Evolutionary conservation across 2,888 invertebrate species (phyloP).

Genomic region (Xanthia togata): DNA sequence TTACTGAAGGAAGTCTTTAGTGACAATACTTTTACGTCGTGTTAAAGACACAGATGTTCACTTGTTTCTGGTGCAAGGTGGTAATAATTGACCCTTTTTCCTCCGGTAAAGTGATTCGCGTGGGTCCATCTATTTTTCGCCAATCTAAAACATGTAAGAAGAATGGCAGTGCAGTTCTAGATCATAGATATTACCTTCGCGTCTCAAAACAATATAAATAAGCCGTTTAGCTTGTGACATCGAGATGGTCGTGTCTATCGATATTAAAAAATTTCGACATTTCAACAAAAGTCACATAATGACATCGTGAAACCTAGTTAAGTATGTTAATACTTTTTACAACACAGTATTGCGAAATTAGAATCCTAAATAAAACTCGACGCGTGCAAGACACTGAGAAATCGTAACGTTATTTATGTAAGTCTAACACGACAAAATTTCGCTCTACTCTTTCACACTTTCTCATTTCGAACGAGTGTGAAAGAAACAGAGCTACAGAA

Average conservation of each 20-base stretch:
- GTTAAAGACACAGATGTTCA: constrained; percentile 38
- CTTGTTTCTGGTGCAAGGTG: not conserved
- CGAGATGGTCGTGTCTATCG: constrained; percentile 37
- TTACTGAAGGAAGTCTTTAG: constrained; percentile 14
- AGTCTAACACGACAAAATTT: constrained; percentile 22
- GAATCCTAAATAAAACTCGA: constrained; percentile 37
- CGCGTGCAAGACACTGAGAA: constrained; percentile 45
- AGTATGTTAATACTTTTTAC: constrained; percentile 49
- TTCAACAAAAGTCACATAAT: constrained; percentile 46
- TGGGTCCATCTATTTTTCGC: constrained; percentile 20
- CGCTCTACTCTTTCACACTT: constrained; percentile 25
- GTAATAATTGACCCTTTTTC: constrained; percentile 50
- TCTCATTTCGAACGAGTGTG: not conserved
- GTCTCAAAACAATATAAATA: constrained; percentile 32
- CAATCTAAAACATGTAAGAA: constrained; percentile 40
- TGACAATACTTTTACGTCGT: not conserved
- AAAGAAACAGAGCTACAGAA: constrained; percentile 28
- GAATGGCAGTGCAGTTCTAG: constrained; percentile 57
- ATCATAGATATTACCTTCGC: constrained; percentile 42
- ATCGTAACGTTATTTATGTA: constrained; percentile 33
- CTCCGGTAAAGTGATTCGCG: not conserved
- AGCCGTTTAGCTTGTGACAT: constrained; percentile 45
- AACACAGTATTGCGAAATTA: constrained; percentile 50
- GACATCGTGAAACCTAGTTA: constrained; percentile 47
- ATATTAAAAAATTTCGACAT: constrained; percentile 36